Evolutionary conservation across 2,113 vertebrate species (phyloP), one percentile per base, ranked within the genome.

Genomic region (Taxidea taxus): DNA sequence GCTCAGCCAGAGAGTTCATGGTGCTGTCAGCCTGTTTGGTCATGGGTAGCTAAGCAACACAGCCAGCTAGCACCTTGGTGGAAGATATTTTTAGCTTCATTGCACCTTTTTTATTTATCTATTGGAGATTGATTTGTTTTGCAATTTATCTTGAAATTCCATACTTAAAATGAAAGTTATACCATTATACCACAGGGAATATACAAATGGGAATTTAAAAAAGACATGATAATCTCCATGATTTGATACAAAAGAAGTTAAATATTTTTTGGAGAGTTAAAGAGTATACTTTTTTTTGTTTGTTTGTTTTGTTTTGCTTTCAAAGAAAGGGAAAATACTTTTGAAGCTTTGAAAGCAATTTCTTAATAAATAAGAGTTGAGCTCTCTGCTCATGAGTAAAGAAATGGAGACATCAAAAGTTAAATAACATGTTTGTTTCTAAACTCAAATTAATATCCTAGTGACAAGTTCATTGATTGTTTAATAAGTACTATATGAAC

Each of bases 21-120:
- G 88, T 95, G 70, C 92, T 97, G 97, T 98, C 97, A 97, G 90
- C 47, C 80, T 89, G 75, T 94, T 90, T 97, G 98, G 97, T 95
- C 90, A 96, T 97, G 92, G 90, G 95, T 98, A 98, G 72, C 94
- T 97, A 98, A 98, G 97, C 97, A 97, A 96, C 94, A 90, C 70
- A 97, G 96, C 66, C 92, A 96, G 37, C 95, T 94, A 96, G 90
- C 77, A 97, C 97, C 94, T 96, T 97, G 90, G 88, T 54, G 15
- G 87, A 96, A 62, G 27, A 86, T 90, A 96, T 96, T 97, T 98
- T 97, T 97, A 97, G 87, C 77, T 96, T 97, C 90, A 31, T 78
- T 97, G 94, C 80, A 97, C 85, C 95, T 96, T 98, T 96, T 97
- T 92, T 81, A 92, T 92, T 94, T 96, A 92, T 92, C 87, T 96